Evolutionary conservation across 2,888 invertebrate genomes (phyloP), one percentile per base, ranked within the genome.

Genomic region (Drosophila eohydei): DNA sequence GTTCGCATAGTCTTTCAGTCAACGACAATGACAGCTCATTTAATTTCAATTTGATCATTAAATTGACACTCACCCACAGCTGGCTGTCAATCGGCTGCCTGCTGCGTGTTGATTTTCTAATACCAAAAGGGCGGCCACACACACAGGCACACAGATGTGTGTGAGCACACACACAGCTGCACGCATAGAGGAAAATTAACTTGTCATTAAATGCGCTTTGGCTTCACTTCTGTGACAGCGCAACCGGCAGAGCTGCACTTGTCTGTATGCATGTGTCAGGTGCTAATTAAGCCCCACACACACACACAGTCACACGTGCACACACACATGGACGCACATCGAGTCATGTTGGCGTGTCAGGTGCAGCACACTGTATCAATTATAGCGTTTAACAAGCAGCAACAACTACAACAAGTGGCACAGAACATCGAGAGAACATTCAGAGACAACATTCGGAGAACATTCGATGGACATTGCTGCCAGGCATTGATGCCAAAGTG

Each of bases 151-250:
- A 34, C 14, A 43, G 44, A 57, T 21, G 21, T 21, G 21, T 21
- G 21, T 21, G 21, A 1, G 21, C 32, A 16, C 43, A 26, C 12
- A 44, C n/a, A 50, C 9, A 50, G 48, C 30, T 36, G 65, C 50
- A 61, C 11, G 48, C 36, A 65, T 0, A 50, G 44, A 57, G 52
- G 66, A 62, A 78, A 84, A 88, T 83, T 83, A 87, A 84, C 71
- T 84, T 75, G 88, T 79, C 83, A 83, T 84, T 81, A 83, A 84
- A 79, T 70, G 88, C 71, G 64, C 70, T 82, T 75, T 65, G 64
- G 62, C 64, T 68, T 59, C 67, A 60, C 70, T 66, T 63, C 54
- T 56, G 36, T 28, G 36, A 50, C 50, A 16, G 32, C 32, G 50
- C 32, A 14, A 3, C 6, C 50, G 38, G 68, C 66, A 60, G 46